phyloP scores from a whole-genome alignment of 2,797 vertebrate genomes.

The Lepus oiostolus region DNA sequence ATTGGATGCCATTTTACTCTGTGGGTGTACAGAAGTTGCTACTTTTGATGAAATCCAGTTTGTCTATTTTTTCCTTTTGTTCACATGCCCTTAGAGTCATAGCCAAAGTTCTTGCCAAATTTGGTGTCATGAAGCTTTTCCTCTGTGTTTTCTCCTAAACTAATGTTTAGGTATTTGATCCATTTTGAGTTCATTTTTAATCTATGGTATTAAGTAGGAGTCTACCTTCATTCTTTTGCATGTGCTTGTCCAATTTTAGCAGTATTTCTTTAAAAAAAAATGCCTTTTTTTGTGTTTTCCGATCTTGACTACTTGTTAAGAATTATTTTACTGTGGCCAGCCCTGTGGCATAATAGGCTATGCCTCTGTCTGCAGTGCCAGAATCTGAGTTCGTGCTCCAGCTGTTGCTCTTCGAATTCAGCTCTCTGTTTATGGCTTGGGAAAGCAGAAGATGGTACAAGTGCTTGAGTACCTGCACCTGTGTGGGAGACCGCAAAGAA shows the following conservation, averaged over 20 bases:
- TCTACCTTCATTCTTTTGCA: neutral
- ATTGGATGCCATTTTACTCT: neutral
- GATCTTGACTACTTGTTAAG: neutral
- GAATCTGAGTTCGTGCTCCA: too few relatives aligned
- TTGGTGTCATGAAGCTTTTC: neutral
- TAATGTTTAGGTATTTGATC: neutral
- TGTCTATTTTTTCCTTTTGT: neutral
- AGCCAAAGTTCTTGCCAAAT: constrained; percentile 5
- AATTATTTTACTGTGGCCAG: neutral
- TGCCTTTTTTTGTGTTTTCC: neutral
- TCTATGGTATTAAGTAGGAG: neutral
- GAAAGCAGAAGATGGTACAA: too few relatives aligned
- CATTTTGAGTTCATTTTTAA: constrained; percentile 37
- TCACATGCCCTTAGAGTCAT: neutral
- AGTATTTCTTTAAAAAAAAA: constrained; percentile 17
- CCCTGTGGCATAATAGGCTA: too few relatives aligned
- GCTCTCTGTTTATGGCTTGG: too few relatives aligned
- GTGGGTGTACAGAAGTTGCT: neutral
- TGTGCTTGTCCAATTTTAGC: neutral
- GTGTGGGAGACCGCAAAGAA: too few relatives aligned
- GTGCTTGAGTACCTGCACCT: too few relatives aligned
- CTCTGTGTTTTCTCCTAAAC: neutral
- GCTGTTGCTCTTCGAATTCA: too few relatives aligned
- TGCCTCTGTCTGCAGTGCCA: too few relatives aligned
- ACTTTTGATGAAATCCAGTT: neutral